A percentile compares a stretch with the other conserved stretches of the same genome.
Conservation (phyloP, 1,140 invertebrate genomes). For the Chironomus striatipennis region DNA sequence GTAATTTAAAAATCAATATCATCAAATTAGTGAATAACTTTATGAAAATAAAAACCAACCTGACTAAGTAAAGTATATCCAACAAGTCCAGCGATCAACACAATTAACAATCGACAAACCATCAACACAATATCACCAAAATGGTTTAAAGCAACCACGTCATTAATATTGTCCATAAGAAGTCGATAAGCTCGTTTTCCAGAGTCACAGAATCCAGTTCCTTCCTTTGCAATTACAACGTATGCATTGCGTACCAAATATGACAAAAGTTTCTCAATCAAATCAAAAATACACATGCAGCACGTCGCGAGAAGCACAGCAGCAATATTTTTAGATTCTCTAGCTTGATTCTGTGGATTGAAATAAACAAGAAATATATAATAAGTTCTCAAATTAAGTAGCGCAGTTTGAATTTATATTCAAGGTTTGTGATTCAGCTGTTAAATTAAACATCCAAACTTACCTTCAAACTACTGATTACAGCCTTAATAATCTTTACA, state of each 20-base stretch:
- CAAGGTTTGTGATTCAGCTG: no score
- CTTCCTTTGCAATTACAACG: constrained; percentile 60
- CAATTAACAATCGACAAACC: constrained; percentile 59
- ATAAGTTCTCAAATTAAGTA: no score
- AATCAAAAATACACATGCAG: constrained; percentile 64
- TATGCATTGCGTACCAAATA: constrained; percentile 69
- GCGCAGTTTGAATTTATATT: no score
- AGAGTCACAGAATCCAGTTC: constrained; percentile 56
- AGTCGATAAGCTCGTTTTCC: constrained; percentile 54
- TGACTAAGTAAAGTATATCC: background rate
- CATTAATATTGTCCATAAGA: constrained; percentile 52
- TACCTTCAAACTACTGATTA: constrained; percentile 39
- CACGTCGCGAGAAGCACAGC: constrained; percentile 42
- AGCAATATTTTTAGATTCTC: constrained; percentile 38
- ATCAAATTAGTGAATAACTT: no score
- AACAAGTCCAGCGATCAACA: constrained; percentile 41
- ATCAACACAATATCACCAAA: constrained; percentile 71
- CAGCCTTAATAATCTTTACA: constrained; percentile 54
- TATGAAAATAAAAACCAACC: no score
- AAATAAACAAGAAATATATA: no score
- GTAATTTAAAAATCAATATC: background rate
- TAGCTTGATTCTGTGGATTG: constrained; percentile 33
- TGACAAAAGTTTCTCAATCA: constrained; percentile 63
- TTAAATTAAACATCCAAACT: no score
- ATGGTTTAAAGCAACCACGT: constrained; percentile 65